These are phyloP conservation scores for Enteromius thamalakanensis DNA, from an alignment of 2,797 vertebrate genomes.

Conservation along the genomic window DNA sequence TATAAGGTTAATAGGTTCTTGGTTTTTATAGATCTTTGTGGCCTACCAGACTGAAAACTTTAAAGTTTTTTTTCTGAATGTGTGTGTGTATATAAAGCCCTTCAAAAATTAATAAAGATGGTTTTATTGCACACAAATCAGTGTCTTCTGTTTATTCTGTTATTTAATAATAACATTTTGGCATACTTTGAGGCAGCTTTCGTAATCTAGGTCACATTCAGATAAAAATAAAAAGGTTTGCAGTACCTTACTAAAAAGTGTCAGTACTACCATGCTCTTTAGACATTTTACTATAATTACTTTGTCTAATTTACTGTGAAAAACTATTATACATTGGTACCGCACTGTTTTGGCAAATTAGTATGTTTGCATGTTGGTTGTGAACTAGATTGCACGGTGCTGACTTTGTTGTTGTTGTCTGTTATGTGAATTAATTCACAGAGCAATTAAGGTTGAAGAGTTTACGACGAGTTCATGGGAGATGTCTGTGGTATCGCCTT, in stretches of 20 bases:
- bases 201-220: slow-evolving; percentile 1
- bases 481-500: slow-evolving; percentile 97
- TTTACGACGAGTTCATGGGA: slow-evolving; percentile 92
- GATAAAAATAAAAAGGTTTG: neutral
- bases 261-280: neutral
- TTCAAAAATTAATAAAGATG: neutral
- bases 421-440: slow-evolving; percentile 59
- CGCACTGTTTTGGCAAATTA: neutral
- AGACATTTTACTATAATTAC: neutral
- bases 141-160: neutral
- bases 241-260: neutral
- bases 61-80: neutral
- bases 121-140: neutral
- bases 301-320: neutral
- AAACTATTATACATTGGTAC: neutral
- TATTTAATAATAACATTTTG: neutral
- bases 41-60: neutral
- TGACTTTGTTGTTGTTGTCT: neutral
- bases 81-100: neutral
- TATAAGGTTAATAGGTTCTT: neutral
- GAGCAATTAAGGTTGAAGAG: slow-evolving; percentile 97
- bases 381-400: neutral
- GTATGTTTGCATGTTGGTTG: neutral
- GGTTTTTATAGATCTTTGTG: neutral
- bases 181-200: neutral